Percentiles rank a stretch among this genome's conserved stretches.
phyloP scores from a whole-genome alignment of 2,113 vertebrate species.

The Chlorocebus sabaeus region DNA sequence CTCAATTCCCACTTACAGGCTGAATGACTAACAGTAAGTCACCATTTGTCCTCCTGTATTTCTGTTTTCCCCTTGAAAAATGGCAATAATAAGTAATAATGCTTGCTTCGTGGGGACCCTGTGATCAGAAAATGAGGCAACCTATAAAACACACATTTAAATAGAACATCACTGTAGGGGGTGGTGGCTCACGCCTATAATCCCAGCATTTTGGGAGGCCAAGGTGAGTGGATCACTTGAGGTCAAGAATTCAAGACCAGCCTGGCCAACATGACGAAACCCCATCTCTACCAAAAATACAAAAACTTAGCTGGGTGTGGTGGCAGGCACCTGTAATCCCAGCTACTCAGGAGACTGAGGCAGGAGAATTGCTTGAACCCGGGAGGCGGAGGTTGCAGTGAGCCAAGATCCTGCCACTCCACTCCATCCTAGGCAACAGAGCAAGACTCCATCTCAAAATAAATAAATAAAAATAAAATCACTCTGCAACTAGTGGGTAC shows the following conservation, averaged over 20 bases:
- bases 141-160: not conserved
- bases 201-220: no score
- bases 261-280: no score
- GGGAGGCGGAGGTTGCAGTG: no score
- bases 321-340: fast-evolving
- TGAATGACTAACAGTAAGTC: not conserved
- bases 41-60: not conserved
- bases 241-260: not conserved
- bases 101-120: not conserved
- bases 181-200: fast-evolving
- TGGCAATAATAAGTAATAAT: not conserved
- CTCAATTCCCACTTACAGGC: not conserved
- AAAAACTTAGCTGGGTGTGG: no score
- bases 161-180: constrained; percentile 1
- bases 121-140: not conserved
- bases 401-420: no score
- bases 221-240: fast-evolving
- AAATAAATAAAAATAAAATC: constrained; percentile 39
- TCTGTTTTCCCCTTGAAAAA: not conserved
- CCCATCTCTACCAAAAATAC: no score
- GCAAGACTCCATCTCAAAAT: not conserved
- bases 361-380: no score
- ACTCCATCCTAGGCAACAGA: no score
- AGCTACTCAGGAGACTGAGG: no score
- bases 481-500: not conserved